These are phyloP conservation scores for Protodeltote pygarga DNA, from an alignment of 2,888 invertebrate genomes.

Conservation along the genomic window DNA sequence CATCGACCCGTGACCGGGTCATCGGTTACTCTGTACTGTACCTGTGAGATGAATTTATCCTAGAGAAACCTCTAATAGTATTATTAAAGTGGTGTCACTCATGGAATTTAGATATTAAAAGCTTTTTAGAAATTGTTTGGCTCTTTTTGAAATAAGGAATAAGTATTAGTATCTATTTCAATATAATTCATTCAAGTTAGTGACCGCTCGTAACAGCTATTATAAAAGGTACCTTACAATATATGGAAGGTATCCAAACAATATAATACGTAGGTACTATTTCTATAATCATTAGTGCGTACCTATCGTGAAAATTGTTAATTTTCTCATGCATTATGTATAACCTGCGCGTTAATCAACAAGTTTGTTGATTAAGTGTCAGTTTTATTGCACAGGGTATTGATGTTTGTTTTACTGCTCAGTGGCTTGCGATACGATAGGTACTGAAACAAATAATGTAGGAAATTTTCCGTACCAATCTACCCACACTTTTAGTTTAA, in stretches of 20 bases:
- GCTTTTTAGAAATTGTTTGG: too few species aligned
- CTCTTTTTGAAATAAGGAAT: too few species aligned
- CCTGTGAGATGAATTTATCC: conserved; percentile 21
- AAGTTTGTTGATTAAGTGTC: conserved; percentile 2
- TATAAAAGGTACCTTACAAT: too few species aligned
- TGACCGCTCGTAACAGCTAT: too few species aligned
- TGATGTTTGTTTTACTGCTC: conserved; percentile 3
- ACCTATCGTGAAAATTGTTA: background rate
- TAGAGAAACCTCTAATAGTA: background rate
- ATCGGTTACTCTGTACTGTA: conserved; percentile 24
- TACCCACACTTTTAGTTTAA: conserved; percentile 3
- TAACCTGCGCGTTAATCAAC: conserved; percentile 4
- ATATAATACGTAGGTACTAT: too few species aligned
- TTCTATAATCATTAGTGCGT: too few species aligned
- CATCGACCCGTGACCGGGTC: conserved; percentile 40
- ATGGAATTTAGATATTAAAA: conserved; percentile 1
- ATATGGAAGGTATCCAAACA: too few species aligned
- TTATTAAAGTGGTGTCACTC: background rate
- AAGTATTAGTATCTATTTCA: too few species aligned
- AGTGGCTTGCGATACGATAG: background rate
- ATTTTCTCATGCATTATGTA: conserved; percentile 13
- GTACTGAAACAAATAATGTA: background rate
- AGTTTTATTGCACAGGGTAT: conserved; percentile 1
- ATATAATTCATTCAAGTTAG: too few species aligned
- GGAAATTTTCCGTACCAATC: conserved; percentile 9